These are phyloP conservation scores for Zaprionus camerounensis DNA, from an alignment of 1,140 invertebrate species.

Conservation along the genomic window DNA sequence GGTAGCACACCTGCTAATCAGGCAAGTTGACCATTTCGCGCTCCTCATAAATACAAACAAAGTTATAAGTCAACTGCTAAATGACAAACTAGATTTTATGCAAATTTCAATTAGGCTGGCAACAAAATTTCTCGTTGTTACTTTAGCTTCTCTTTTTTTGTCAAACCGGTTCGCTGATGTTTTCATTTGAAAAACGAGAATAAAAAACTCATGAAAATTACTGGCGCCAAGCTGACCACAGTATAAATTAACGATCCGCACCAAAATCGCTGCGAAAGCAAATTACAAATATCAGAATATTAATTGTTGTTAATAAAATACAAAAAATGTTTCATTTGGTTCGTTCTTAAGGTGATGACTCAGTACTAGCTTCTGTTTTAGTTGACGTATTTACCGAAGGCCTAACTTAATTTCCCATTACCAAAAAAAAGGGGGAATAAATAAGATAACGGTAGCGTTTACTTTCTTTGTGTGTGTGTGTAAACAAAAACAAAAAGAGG, in stretches of 20 bases:
- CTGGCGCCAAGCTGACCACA: slow-evolving; percentile 16
- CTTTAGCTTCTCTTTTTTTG: slow-evolving; percentile 1
- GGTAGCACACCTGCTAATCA: slow-evolving; percentile 46
- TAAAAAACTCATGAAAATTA: slow-evolving; percentile 22
- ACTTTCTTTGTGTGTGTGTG: slow-evolving; percentile 47
- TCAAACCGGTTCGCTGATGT: slow-evolving; percentile 55
- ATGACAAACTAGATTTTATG: slow-evolving; percentile 67
- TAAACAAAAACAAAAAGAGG: slow-evolving; percentile 11
- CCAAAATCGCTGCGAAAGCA: slow-evolving; percentile 32
- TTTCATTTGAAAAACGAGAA: slow-evolving; percentile 45
- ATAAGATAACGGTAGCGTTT: slow-evolving; percentile 54
- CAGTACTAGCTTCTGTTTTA: slow-evolving; percentile 27
- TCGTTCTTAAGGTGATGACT: slow-evolving; percentile 49
- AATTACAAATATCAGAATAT: slow-evolving; percentile 49
- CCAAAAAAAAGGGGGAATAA: slow-evolving; percentile 38
- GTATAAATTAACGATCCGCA: slow-evolving; percentile 20
- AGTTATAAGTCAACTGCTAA: slow-evolving; percentile 65
- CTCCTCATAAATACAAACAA: slow-evolving; percentile 17
- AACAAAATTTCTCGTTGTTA: slow-evolving; percentile 30
- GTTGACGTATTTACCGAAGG: slow-evolving; percentile 50
- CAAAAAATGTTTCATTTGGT: slow-evolving; percentile 30
- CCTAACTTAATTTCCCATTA: slow-evolving; percentile 30
- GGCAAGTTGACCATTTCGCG: slow-evolving; percentile 40
- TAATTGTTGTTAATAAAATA: slow-evolving; percentile 54
- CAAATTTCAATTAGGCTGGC: slow-evolving; percentile 40